Evolutionary conservation across 2,888 invertebrate species (phyloP).

Genomic region (Megamerina dolium): DNA sequence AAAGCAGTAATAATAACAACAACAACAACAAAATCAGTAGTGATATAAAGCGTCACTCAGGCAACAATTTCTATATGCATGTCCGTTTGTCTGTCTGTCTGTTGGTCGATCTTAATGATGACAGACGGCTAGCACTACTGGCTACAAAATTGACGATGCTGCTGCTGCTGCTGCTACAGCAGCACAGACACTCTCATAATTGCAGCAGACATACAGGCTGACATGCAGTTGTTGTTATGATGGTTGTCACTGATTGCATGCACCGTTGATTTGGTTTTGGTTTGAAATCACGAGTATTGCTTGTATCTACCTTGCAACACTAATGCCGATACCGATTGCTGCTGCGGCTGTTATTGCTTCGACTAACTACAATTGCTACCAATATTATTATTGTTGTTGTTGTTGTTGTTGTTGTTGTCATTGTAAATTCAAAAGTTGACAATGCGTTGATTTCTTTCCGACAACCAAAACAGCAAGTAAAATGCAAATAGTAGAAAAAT

Average conservation of each 20-base stretch:
- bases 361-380: neutral
- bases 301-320: neutral
- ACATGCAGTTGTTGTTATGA: conserved; percentile 29
- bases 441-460: conserved; percentile 41
- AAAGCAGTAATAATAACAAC: no score
- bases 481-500: neutral
- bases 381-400: neutral
- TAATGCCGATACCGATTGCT: conserved; percentile 15
- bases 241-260: conserved; percentile 10
- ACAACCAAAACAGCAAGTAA: conserved; percentile 22
- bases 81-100: neutral
- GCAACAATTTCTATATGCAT: no score
- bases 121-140: neutral
- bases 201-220: conserved; percentile 22
- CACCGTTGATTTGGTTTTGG: no score
- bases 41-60: no score
- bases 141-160: conserved; percentile 15
- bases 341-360: conserved; percentile 21
- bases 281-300: no score
- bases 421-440: conserved; percentile 24
- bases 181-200: conserved; percentile 37
- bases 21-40: no score
- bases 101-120: neutral
- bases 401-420: conserved; percentile 11
- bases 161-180: no score